Base-by-base conservation (phyloP, 2,113 vertebrate species). In the Rhagologus leucostigma region DNA sequence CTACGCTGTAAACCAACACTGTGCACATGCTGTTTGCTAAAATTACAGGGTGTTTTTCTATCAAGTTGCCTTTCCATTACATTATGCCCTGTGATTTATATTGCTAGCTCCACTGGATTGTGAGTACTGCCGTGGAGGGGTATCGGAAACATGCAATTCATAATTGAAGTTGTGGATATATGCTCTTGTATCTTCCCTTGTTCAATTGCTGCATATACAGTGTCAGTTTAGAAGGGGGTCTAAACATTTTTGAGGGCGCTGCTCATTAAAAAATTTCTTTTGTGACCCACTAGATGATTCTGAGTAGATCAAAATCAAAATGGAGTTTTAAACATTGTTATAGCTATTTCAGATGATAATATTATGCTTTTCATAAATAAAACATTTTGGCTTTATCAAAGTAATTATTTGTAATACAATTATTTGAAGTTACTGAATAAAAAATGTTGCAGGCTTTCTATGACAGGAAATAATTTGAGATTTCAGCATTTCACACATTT, bases 351-450 rank as follows among this genome's bases (percentile, higher is more conserved):
- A 81, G 69, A 94, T 68, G 18, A 75, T 89, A 93, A 90, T 92
- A 56, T 74, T 84, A 84, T 93, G n/a, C 55, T 83, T 94, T 95
- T 81, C 82, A 89, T 86, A 89, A 92, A 95, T 84, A 96, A 95
- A 97, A 94, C n/a, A 94, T 93, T 90, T 85, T 84, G 44, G 30
- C 18, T 75, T 87, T 94, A 95, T 92, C 95, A 92, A 84, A 96
- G 85, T 84, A 95, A 95, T 91, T 95, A 87, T 95, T 95, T 96
- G 90, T 90, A 97, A 93, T 87, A 81, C 8, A 73, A 47, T 67
- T 92, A 89, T 84, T 93, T 90, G 50, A 95, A 90, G 85, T 80
- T 70, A 57, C 71, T 30, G 59, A 90, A 83, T 83, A 91, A 90
- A 89, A 95, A 93, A 50, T 50, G 1, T 47, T 93, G 82, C 56